These are phyloP conservation scores for Myiagra hebetior DNA, from an alignment of 2,113 vertebrate genomes.

Conservation along the genomic window DNA sequence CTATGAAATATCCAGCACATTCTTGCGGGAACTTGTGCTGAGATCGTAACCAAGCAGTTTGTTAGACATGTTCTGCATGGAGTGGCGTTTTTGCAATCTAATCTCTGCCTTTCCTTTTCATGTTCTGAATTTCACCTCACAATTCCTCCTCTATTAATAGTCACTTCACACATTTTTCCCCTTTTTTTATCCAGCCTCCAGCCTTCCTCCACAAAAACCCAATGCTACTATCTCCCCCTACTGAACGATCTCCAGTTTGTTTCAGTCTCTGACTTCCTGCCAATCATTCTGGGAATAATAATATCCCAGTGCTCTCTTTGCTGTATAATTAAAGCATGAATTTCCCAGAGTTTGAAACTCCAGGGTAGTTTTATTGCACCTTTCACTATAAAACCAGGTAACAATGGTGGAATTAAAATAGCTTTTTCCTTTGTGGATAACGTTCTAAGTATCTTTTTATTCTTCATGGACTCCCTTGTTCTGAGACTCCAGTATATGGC, in stretches of 20 bases:
- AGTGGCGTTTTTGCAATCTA: neutral
- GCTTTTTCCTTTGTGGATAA: slow-evolving; percentile 63
- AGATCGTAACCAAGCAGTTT: neutral
- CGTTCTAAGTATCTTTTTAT: slow-evolving; percentile 42
- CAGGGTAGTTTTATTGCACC: slow-evolving; percentile 70
- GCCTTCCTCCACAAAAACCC: slow-evolving; percentile 35
- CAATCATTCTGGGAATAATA: slow-evolving; percentile 68
- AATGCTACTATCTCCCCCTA: slow-evolving; percentile 57
- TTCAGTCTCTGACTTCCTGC: slow-evolving; percentile 54
- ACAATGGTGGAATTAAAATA: slow-evolving; percentile 66
- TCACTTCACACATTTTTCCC: slow-evolving; percentile 20
- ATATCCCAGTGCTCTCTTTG: slow-evolving; percentile 67
- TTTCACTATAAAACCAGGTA: slow-evolving; percentile 74
- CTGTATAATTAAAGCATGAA: slow-evolving; percentile 73
- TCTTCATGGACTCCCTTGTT: slow-evolving; percentile 61
- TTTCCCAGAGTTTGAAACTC: slow-evolving; percentile 73
- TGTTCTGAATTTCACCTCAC: slow-evolving; percentile 38
- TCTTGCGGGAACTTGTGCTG: neutral
- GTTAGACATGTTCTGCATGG: neutral
- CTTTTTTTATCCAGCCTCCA: neutral
- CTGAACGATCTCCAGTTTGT: slow-evolving; percentile 43
- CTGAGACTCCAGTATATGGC: slow-evolving; percentile 47
- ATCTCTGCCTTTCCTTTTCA: slow-evolving; percentile 44
- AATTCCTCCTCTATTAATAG: slow-evolving; percentile 29
- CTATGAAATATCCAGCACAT: neutral